Conservation (phyloP, 2,113 vertebrate genomes). For the Elachura formosa region DNA sequence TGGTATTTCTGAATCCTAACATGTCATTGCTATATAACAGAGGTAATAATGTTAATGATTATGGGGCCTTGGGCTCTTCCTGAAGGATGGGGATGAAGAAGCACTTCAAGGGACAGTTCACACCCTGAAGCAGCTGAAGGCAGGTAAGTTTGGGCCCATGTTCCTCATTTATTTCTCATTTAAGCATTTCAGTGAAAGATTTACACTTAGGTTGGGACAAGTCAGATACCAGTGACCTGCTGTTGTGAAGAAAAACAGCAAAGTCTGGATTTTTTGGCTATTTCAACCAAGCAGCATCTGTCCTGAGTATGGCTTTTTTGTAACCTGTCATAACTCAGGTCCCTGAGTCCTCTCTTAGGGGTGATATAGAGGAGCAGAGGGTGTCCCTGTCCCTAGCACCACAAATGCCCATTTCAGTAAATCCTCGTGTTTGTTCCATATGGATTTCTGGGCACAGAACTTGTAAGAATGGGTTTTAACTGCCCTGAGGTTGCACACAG, state of each 20-base stretch:
- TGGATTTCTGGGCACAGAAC: neutral
- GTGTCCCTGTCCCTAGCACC: neutral
- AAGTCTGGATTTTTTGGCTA: neutral
- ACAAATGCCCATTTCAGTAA: neutral
- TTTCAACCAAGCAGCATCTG: neutral
- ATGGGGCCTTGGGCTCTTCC: neutral
- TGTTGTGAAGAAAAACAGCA: neutral
- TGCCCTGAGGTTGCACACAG: neutral
- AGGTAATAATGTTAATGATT: neutral
- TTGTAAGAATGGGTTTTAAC: neutral
- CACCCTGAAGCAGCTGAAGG: neutral
- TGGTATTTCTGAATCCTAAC: neutral
- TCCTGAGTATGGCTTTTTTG: neutral
- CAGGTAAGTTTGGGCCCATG: neutral
- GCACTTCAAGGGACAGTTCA: neutral
- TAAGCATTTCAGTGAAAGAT: neutral
- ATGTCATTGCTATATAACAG: neutral
- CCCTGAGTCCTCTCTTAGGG: neutral
- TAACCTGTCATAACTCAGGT: fast-evolving
- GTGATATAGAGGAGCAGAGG: neutral
- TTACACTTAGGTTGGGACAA: neutral
- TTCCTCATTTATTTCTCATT: neutral
- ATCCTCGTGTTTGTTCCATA: fast-evolving
- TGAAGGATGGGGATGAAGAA: neutral
- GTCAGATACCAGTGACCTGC: neutral